Base-by-base conservation (phyloP, 2,113 vertebrate genomes). In the Poeciliopsis occidentalis region DNA sequence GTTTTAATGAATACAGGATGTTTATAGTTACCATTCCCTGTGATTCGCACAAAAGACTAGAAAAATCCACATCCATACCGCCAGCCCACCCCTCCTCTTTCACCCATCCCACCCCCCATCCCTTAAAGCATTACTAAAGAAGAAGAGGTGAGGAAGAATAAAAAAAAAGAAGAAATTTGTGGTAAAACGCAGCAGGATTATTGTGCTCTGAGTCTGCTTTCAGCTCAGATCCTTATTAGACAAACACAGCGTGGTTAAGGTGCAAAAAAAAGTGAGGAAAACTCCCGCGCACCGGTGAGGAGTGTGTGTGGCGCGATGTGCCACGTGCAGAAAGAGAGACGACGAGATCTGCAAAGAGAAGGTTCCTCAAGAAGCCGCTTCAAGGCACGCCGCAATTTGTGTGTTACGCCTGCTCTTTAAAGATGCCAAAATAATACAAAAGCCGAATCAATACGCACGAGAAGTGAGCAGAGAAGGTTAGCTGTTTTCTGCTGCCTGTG, bases 1-100 rank as follows among this genome's bases (percentile, higher is more conserved):
- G 91, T 94, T 95, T 95, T 95, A 95, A 95, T 95, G 94, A 95
- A 95, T 93, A 94, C 93, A 94, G 95, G 94, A 95, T 95, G 94
- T 95, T 95, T 95, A 95, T 94, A 95, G 94, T 91, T 94, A 92
- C 91, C 92, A 90, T 93, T 95, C 89, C 91, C 93, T 93, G 92
- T 91, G 92, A 94, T 94, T 94, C 79, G 83, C 93, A 93, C 90
- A 91, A 94, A 94, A 94, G 93, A 93, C 82, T 89, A 88, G 90
- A 94, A 91, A 93, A 94, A 92, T 92, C 94, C 91, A 92, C 90
- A 90, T 90, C 85, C 90, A 89, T 85, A 88, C 81, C 73, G 73
- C 78, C 68, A 76, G 83, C 78, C 79, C 78, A 76, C 80, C 76
- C 80, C 80, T 37, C 82, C 34, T 37, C 34, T 37, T 83, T 76